These are phyloP conservation scores for Drosophila demipolita DNA, from an alignment of 2,888 invertebrate genomes.

Conservation along the genomic window DNA sequence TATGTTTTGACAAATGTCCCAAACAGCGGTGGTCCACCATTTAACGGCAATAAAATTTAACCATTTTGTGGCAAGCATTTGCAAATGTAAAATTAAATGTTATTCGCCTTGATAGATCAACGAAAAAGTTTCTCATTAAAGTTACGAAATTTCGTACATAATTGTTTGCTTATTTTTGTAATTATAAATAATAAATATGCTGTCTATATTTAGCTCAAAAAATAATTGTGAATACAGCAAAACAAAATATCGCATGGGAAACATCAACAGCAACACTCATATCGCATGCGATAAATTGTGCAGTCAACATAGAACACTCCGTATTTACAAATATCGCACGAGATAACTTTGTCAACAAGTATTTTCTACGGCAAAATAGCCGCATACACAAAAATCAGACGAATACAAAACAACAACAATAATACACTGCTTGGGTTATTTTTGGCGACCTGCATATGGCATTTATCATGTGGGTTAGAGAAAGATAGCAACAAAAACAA, in stretches of 20 bases:
- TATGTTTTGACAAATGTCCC: slow-evolving; percentile 77
- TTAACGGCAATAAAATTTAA: slow-evolving; percentile 44
- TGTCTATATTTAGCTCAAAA: not conserved
- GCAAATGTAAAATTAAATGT: not conserved
- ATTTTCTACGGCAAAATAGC: not conserved
- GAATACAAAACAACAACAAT: slow-evolving; percentile 22
- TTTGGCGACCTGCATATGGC: slow-evolving; percentile 22
- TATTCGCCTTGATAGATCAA: not conserved
- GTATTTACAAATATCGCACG: slow-evolving; percentile 12
- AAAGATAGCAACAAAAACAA: slow-evolving; percentile 50
- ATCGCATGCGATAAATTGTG: slow-evolving; percentile 43
- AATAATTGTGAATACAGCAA: not conserved
- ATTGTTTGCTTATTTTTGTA: not conserved
- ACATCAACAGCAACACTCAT: not conserved
- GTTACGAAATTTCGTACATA: not conserved
- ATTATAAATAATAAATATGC: not conserved
- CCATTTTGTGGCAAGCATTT: not conserved
- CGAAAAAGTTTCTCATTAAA: not conserved
- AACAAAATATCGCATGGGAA: not conserved
- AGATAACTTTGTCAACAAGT: not conserved
- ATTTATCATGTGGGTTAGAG: slow-evolving; percentile 14
- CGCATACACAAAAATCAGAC: slow-evolving; percentile 3
- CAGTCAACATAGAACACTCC: not conserved
- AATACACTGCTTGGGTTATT: slow-evolving; percentile 30
- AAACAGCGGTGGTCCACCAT: slow-evolving; percentile 70